phyloP scores from a whole-genome alignment of 2,797 vertebrate genomes.

The Hozukius guyotensis region DNA sequence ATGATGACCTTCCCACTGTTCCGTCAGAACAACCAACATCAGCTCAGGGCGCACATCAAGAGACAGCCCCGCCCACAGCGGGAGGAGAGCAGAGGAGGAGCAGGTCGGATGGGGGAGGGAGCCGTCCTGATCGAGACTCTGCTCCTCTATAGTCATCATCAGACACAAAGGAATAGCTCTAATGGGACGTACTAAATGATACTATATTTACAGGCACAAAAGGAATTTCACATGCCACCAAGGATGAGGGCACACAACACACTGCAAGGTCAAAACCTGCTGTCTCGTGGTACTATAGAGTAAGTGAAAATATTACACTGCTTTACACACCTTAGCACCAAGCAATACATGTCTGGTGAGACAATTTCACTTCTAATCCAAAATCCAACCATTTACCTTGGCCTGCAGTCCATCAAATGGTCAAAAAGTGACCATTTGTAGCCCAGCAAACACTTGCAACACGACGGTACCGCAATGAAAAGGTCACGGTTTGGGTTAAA shows the following conservation, averaged over 20 bases:
- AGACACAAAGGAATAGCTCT: constrained; percentile 61
- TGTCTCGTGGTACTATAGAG: not conserved
- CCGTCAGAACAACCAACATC: constrained; percentile 57
- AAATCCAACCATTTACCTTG: not conserved
- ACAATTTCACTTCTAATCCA: not conserved
- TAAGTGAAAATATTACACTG: not conserved
- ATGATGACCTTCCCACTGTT: constrained; percentile 77
- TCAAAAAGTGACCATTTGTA: not conserved
- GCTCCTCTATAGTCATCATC: constrained; percentile 40
- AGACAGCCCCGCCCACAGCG: constrained; percentile 70
- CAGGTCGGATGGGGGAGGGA: constrained; percentile 62
- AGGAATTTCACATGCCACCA: not conserved
- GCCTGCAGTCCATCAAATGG: not conserved
- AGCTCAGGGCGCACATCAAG: constrained; percentile 56
- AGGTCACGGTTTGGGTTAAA: too few species aligned
- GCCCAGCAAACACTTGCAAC: not conserved
- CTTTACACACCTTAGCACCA: not conserved
- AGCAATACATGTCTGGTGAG: not conserved
- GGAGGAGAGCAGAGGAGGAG: constrained; percentile 55
- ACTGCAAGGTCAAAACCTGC: not conserved
- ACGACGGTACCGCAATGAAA: not conserved
- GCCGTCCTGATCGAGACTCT: constrained; percentile 31
- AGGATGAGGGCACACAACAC: not conserved
- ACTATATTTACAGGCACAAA: not conserved
- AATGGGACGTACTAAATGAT: constrained; percentile 30